Evolutionary conservation across 1,140 invertebrate species (phyloP).

Genomic region (Drosophila takahashii): DNA sequence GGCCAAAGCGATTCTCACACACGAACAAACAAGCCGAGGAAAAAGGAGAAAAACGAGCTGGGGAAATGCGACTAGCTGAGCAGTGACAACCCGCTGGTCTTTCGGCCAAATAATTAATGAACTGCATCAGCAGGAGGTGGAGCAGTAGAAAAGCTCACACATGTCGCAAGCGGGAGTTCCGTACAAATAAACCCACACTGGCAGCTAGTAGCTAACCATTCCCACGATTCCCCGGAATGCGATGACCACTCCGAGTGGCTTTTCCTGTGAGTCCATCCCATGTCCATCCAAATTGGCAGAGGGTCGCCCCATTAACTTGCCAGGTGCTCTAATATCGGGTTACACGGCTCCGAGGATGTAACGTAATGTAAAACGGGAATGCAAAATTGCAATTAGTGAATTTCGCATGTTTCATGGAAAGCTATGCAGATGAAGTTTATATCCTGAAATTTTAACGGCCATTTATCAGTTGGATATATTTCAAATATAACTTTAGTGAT

Average conservation of each 20-base stretch:
- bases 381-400: not conserved
- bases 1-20: constrained; percentile 46
- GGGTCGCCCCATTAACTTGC: constrained; percentile 54
- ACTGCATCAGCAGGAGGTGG: constrained; percentile 62
- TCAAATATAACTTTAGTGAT: too few relatives aligned
- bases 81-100: constrained; percentile 50
- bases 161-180: constrained; percentile 61
- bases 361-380: not conserved
- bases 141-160: constrained; percentile 24
- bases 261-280: constrained; percentile 1
- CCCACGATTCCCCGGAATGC: constrained; percentile 16
- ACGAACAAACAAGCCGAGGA: constrained; percentile 15
- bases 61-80: constrained; percentile 32
- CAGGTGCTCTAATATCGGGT: constrained; percentile 1
- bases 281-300: constrained; percentile 21
- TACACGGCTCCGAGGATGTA: not conserved
- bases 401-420: too few relatives aligned
- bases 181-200: constrained; percentile 47
- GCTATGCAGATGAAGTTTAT: not conserved
- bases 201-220: not conserved
- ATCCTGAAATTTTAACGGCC: too few relatives aligned
- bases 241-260: constrained; percentile 52
- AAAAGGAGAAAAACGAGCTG: constrained; percentile 7
- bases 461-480: too few relatives aligned
- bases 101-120: constrained; percentile 74